Base-by-base conservation (phyloP, 2,888 invertebrate genomes). In the Ophion ventricosus region DNA sequence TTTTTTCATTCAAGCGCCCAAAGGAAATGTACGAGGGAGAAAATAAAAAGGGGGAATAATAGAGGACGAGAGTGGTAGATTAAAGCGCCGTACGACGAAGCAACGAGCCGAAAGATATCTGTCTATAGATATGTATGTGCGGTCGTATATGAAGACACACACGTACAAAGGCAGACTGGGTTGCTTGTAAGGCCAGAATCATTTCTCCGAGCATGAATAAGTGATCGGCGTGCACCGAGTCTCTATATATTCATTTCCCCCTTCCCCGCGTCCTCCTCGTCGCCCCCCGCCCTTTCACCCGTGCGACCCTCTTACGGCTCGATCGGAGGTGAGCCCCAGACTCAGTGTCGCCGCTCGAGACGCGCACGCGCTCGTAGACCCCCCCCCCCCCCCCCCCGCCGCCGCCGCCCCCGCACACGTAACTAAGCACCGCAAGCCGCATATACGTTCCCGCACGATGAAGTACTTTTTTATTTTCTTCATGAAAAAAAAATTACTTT, bases 161-260 rank as follows among this genome's bases (percentile, higher is more conserved):
- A 57, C 20, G 57, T 57, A 20, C 8, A 57, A 66, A 66, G 29
- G 43, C 23, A 43, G 73, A 66, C 59, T 11, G 69, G 67, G 80
- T 43, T 54, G 77, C 69, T 80, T 74, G 84, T 86, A 88, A 88
- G 88, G 88, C 86, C 89, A 88, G 88, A 91, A 91, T 92, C 91
- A 91, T 92, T 92, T 91, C 88, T 88, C 89, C 89, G 84, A 82
- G 88, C 87, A 91, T 92, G 91, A 92, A 92, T 92, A 92, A 92
- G 87, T 90, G 91, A 92, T 91, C 88, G 89, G 86, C 87, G 85
- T 88, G 88, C 85, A 79, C 81, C 83, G 82, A 76, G 72, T 73
- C 79, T 73, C 80, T 78, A 64, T 85, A 49, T 14, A 79, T 40
- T 59, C 77, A 80, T 74, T 59, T 67, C 64, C 43, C 73, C 73